phyloP scores from a whole-genome alignment of 1,140 invertebrate species.

The Parasteatoda tepidariorum region DNA sequence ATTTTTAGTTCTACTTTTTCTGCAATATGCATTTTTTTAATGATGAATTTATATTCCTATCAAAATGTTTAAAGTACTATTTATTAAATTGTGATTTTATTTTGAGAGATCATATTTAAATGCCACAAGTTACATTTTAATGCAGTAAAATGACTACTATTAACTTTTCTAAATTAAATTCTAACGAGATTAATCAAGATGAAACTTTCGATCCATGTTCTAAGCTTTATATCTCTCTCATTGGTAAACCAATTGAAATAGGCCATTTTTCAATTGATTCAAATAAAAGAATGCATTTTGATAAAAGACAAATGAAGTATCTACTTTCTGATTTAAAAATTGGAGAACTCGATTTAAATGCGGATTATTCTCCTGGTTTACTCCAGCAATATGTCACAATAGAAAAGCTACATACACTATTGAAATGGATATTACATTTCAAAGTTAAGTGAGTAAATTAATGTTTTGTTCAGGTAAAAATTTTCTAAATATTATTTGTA shows the following conservation, averaged over 20 bases:
- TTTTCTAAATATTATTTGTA: no score
- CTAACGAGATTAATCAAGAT: slow-evolving; percentile 11
- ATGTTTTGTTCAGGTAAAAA: not conserved
- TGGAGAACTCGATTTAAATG: slow-evolving; percentile 3
- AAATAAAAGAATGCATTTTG: not conserved
- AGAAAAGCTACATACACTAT: slow-evolving; percentile 11
- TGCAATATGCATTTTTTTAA: no score
- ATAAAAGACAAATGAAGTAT: slow-evolving; percentile 45
- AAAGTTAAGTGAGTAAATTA: not conserved
- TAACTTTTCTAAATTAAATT: not conserved
- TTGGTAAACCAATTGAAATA: slow-evolving; percentile 41
- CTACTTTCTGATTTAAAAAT: slow-evolving; percentile 12
- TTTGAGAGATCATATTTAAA: no score
- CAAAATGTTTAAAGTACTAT: no score
- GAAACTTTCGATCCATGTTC: not conserved
- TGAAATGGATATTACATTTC: not conserved
- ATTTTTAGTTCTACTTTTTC: no score
- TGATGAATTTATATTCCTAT: no score
- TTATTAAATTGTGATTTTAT: no score
- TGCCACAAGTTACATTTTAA: no score
- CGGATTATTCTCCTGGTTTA: not conserved
- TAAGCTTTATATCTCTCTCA: not conserved
- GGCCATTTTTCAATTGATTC: slow-evolving; percentile 33
- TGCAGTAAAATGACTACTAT: not conserved
- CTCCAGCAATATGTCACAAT: not conserved